Conservation (phyloP, 2,888 invertebrate species). For the Mythimna ferrago region DNA sequence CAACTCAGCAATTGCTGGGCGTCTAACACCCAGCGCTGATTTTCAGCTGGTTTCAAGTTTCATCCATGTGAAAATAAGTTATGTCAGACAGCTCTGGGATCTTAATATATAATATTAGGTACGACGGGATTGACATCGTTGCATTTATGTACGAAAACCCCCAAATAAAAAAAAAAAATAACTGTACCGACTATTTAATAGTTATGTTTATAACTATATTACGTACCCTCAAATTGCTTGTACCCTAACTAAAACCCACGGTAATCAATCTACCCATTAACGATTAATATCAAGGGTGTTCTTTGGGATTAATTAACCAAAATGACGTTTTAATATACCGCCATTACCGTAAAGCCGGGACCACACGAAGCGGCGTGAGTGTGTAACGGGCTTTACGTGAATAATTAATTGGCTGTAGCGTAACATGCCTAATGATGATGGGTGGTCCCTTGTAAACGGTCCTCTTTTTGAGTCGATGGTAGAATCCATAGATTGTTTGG, state of each 20-base stretch:
- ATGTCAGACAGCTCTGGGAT: too few relatives aligned
- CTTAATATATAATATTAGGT: too few relatives aligned
- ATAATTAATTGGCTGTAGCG: slow-evolving; percentile 13
- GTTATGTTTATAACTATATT: too few relatives aligned
- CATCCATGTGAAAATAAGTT: too few relatives aligned
- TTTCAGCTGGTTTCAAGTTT: too few relatives aligned
- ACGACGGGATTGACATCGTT: too few relatives aligned
- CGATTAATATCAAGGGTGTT: slow-evolving; percentile 17
- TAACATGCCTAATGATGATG: slow-evolving; percentile 1
- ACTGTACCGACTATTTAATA: too few relatives aligned
- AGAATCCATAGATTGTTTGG: too few relatives aligned
- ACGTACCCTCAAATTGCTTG: slow-evolving; percentile 6
- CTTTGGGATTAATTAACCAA: slow-evolving; percentile 51
- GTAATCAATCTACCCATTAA: slow-evolving; percentile 39
- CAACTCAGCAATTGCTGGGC: too few relatives aligned
- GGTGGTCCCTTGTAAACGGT: not conserved
- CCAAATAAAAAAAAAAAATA: too few relatives aligned
- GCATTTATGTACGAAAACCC: too few relatives aligned
- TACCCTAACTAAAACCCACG: slow-evolving; percentile 9
- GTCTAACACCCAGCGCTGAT: too few relatives aligned
- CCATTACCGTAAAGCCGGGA: slow-evolving; percentile 32
- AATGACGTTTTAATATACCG: slow-evolving; percentile 52
- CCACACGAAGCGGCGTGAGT: slow-evolving; percentile 3
- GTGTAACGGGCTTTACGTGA: not conserved
- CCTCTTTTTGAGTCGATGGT: not conserved